phyloP scores from a whole-genome alignment of 2,113 vertebrate species.

The Gnathonemus longibarbis region DNA sequence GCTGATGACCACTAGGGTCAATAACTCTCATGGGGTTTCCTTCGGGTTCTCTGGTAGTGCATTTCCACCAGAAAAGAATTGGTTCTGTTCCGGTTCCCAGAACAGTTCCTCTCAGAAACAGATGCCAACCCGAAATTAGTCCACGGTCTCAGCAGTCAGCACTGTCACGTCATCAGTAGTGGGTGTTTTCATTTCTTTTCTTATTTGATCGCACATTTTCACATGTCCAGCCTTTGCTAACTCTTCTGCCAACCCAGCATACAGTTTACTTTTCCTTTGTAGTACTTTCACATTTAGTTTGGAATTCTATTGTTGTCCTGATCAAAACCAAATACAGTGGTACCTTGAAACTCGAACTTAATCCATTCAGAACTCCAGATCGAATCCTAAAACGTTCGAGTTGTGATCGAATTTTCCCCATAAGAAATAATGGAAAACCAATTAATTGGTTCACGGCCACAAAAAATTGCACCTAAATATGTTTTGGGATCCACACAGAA shows the following conservation, averaged over 20 bases:
- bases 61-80: background rate
- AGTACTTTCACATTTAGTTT: background rate
- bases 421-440: too few relatives aligned
- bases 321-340: background rate
- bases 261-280: background rate
- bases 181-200: background rate
- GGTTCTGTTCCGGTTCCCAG: background rate
- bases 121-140: background rate
- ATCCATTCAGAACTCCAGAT: too few relatives aligned
- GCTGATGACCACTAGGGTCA: background rate
- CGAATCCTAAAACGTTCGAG: too few relatives aligned
- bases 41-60: background rate
- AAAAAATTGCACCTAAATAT: too few relatives aligned
- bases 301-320: background rate
- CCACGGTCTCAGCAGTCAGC: background rate
- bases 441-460: too few relatives aligned
- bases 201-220: background rate
- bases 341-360: too few relatives aligned
- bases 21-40: background rate
- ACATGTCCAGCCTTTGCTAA: background rate
- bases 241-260: background rate
- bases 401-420: too few relatives aligned
- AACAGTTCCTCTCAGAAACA: background rate
- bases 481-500: background rate
- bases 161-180: background rate